Evolutionary conservation across 2,888 invertebrate genomes (phyloP).

Genomic region (Protophormia terraenovae): DNA sequence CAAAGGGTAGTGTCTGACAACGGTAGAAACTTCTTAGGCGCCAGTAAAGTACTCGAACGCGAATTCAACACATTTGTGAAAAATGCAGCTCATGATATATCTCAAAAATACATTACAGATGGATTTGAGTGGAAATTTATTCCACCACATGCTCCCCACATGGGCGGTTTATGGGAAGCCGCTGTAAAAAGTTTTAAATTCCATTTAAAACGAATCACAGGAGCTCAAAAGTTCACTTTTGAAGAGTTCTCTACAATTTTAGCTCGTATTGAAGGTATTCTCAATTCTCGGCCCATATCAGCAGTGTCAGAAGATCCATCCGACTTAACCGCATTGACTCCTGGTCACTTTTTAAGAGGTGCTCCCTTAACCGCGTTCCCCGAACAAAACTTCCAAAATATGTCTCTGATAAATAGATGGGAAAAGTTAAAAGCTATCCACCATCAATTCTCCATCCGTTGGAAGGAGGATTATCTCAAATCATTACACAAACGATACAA

Average conservation of each 20-base stretch:
- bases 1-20: slow-evolving; percentile 40
- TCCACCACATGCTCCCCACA: background rate
- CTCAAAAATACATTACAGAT: background rate
- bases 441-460: slow-evolving; percentile 28
- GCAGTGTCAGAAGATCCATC: slow-evolving; percentile 18
- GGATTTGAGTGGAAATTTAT: slow-evolving; percentile 24
- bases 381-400: background rate
- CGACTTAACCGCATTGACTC: slow-evolving; percentile 43
- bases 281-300: background rate
- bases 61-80: slow-evolving; percentile 38
- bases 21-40: slow-evolving; percentile 56
- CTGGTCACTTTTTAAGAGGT: slow-evolving; percentile 45
- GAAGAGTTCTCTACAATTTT: no score
- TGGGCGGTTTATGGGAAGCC: no score
- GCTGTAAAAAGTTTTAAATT: no score
- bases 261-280: no score
- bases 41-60: slow-evolving; percentile 22
- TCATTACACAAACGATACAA: slow-evolving; percentile 10
- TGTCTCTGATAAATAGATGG: slow-evolving; percentile 20
- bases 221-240: no score
- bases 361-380: slow-evolving; percentile 6
- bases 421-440: slow-evolving; percentile 26
- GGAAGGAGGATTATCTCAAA: slow-evolving; percentile 38
- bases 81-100: background rate
- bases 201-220: no score